Evolutionary conservation across 2,888 invertebrate species (phyloP), one percentile per base, ranked within the genome.

Genomic region (Chironomus riparius): DNA sequence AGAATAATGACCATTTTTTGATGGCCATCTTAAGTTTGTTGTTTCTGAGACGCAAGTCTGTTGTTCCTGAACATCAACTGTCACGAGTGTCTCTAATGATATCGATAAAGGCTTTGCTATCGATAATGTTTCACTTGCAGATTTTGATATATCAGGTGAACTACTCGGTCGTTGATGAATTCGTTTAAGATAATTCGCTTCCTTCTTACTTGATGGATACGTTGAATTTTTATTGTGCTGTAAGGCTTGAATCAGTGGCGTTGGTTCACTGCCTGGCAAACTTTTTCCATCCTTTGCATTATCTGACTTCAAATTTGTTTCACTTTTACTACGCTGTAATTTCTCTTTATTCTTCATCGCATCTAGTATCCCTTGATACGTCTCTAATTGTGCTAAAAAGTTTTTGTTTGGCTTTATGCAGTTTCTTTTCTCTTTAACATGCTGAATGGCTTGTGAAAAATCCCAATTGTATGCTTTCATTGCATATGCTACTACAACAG

Each of bases 391-490:
- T 80, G 91, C 88, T 80, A 97, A 87, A 86, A 99, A 99, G 81
- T 94, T 97, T 73, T 90, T 91, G 85, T 99, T 99, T 10, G 99
- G 99, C 83, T 97, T 96, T 79, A 98, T 95, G 84, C 97, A 97
- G 81, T 88, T 93, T 28, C 99, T 88, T 82, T 94, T 93, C 77
- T 92, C 88, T 84, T 95, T 96, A 0, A 98, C 98, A 84, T 94
- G 93, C 78, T 91, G 90, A 80, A 94, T 86, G 1, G 98, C 96
- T 80, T 92, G 90, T 77, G 92, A 89, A 81, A 97, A 92, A 81
- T 94, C 91, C 96, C 95, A 96, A 82, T 94, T 93, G 84, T 93
- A 93, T 21, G 96, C 95, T 85, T 98, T 98, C 98, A 99, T 99
- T 24, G 96, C 94, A 85, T 96, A 98, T 0, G 98, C 98, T 81